Evolutionary conservation across 2,888 invertebrate species (phyloP).

Genomic region (Girardia tigrina): DNA sequence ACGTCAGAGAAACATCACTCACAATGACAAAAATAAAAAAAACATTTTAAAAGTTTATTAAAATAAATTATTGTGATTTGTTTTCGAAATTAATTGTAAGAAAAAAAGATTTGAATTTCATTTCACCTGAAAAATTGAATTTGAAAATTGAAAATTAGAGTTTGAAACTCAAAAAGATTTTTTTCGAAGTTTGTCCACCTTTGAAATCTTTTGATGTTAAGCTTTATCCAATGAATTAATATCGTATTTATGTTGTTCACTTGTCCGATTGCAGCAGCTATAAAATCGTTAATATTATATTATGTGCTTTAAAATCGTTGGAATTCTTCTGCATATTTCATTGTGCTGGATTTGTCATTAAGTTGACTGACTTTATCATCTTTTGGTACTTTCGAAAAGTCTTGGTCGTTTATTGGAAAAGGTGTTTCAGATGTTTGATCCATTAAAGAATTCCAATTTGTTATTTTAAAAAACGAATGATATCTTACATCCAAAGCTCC

Average conservation of each 20-base stretch:
- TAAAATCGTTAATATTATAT: too few species aligned
- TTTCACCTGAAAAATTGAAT: too few species aligned
- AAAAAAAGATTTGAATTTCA: too few species aligned
- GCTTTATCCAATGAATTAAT: not conserved
- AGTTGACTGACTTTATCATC: not conserved
- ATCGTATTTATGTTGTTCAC: too few species aligned
- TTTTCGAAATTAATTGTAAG: too few species aligned
- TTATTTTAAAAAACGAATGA: slow-evolving; percentile 28
- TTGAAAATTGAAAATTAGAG: too few species aligned
- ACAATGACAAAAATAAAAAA: too few species aligned
- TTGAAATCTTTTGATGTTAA: not conserved
- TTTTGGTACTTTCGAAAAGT: not conserved
- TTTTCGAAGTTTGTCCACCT: not conserved
- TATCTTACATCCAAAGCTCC: slow-evolving; percentile 33
- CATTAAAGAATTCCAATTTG: slow-evolving; percentile 21
- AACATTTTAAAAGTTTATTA: too few species aligned
- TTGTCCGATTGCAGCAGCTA: too few species aligned
- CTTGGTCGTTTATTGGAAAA: not conserved
- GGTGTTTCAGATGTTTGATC: not conserved
- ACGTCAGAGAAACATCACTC: too few species aligned
- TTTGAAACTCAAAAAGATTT: too few species aligned
- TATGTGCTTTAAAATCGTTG: not conserved
- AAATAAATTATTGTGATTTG: too few species aligned
- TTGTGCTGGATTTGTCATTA: not conserved
- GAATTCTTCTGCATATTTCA: not conserved